Base-by-base conservation (phyloP, 2,113 vertebrate species). In the Rhodinocichla rosea region DNA sequence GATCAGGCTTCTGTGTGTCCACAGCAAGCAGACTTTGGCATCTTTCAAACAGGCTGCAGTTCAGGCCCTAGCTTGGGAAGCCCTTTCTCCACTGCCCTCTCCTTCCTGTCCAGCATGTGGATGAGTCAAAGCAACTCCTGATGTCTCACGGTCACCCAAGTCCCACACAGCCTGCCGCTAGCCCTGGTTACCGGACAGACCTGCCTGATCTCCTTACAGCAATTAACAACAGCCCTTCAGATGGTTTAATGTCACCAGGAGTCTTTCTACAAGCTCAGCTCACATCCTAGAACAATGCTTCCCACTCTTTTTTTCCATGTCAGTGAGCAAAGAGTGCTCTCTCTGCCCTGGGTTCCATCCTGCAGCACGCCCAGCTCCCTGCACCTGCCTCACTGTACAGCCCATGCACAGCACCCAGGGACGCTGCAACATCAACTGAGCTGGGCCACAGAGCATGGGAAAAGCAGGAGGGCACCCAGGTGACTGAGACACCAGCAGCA, bases 381-480 rank as follows among this genome's bases (percentile, higher is more conserved):
- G 30, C 40, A 19, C 67, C 35, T 35, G 11, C 64, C 79, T 83
- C 10, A 1, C 65, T 7, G 5, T 5, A 8, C 69, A 64, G 45
- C 80, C 68, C 68, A 78, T 1, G 0, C 1, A 3, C 55, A 65
- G 42, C 0, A 0, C 4, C 0, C 1, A 0, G 23, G 47, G 73
- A 89, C 82, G 83, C 94, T 81, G 71, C 47, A 40, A 3, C 20
- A 44, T 74, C 76, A 81, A 53, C 60, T 39, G 35, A 80, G 62
- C 50, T 6, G 1, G 35, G 37, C 42, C 74, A 76, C 35, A 57
- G 37, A 11, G 14, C n/a, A 59, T 40, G 82, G 55, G 56, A 95
- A 70, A 93, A 85, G n/a, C 65, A 83, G 60, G 42, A 91, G 64
- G 68, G 85, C 64, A 65, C 21, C 19, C 76, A 77, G 59, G 52